Evolutionary conservation across 2,888 invertebrate genomes (phyloP), one percentile per base, ranked within the genome.

Genomic region (Eristalis pertinax): DNA sequence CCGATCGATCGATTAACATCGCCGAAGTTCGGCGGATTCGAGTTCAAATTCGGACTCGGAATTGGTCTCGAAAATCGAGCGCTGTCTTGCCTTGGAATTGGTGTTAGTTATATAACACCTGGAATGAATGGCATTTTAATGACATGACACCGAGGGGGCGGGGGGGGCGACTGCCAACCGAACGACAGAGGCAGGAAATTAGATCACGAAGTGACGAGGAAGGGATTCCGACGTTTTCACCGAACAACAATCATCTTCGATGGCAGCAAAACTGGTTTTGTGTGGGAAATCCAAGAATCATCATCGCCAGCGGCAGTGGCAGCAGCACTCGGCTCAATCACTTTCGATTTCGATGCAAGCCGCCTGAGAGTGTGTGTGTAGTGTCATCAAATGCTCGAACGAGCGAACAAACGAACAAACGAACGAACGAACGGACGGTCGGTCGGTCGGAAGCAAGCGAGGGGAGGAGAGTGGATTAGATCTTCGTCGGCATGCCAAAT

Each of bases 41-140:
- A 8, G 26, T 32, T 26, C 32, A 15, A 63, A 24, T 63, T 63
- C 29, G 63, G 63, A 63, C n/a, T 32, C 32, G 26, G 62, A 62
- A 26, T 62, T n/a, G 15, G 64, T 19, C 35, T 64, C 19, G 35
- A 32, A 32, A 65, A 19, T 32, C 65, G 15, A 65, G 35, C 15
- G 4, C 65, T 19, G 32, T 3, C 29, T 64, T 15, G 2, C 2
- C 26, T 26, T 26, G 2, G 65, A 65, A 22, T 32, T 38, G 65
- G 24, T 32, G 32, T 15, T 26, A 38, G 63, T 83, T 87, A 79
- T 76, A 79, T 87, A 87, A 87, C 87, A 87, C 64, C 72, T 87
- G 87, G 83, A 87, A 87, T 87, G 83, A 87, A 79, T 83, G 87
- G 87, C 79, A 87, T 87, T 87, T 87, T 87, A 87, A 87, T 87